Conservation (phyloP, 2,888 invertebrate genomes). For the Meghimatium bilineatum region DNA sequence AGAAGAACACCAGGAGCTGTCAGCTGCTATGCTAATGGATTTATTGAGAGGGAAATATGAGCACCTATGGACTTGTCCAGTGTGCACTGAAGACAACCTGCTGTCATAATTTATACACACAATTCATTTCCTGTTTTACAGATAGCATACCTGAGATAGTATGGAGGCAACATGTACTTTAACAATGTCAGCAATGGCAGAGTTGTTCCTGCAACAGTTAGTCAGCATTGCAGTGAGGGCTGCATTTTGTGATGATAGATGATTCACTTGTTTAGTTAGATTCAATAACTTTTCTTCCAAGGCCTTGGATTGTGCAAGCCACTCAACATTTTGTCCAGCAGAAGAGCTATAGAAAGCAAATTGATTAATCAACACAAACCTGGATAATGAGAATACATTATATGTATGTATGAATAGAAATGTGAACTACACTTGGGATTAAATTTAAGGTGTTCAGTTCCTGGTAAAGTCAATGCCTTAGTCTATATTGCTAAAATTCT, state of each 20-base stretch:
- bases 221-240: slow-evolving; percentile 58
- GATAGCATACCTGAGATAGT: slow-evolving; percentile 59
- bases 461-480: too few species aligned
- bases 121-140: neutral
- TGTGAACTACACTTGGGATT: too few species aligned
- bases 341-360: neutral
- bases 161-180: slow-evolving; percentile 58
- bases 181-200: slow-evolving; percentile 55
- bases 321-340: slow-evolving; percentile 24
- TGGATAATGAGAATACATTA: neutral
- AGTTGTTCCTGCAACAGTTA: slow-evolving; percentile 67
- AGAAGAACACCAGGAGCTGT: too few species aligned
- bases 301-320: slow-evolving; percentile 22
- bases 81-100: too few species aligned
- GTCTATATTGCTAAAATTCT: too few species aligned
- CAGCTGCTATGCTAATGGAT: too few species aligned
- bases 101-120: too few species aligned
- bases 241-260: slow-evolving; percentile 56
- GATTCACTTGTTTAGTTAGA: slow-evolving; percentile 56
- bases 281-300: slow-evolving; percentile 59
- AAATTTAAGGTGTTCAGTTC: too few species aligned
- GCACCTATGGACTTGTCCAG: too few species aligned
- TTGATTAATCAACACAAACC: neutral
- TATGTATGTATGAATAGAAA: too few species aligned
- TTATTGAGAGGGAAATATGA: too few species aligned